Evolutionary conservation across 2,113 vertebrate species (phyloP).

Genomic region (Toxotes jaculatrix): DNA sequence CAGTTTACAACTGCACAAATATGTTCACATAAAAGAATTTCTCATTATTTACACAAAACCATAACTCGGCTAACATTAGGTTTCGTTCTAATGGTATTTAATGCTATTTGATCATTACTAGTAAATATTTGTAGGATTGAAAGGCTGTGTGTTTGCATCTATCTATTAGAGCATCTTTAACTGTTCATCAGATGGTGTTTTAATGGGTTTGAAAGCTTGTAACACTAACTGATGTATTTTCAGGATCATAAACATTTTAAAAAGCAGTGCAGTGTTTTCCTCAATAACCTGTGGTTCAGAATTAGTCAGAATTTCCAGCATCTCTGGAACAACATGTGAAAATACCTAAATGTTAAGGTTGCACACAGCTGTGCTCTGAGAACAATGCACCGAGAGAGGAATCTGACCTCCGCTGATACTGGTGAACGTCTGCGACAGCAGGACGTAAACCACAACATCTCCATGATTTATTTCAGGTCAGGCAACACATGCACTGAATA

Average conservation of each 20-base stretch:
- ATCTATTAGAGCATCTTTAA: slow-evolving; percentile 4
- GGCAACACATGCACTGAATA: not conserved
- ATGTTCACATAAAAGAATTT: too few species aligned
- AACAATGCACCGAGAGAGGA: slow-evolving; percentile 26
- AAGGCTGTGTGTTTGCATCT: too few species aligned
- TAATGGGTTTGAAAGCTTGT: not conserved
- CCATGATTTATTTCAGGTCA: slow-evolving; percentile 37
- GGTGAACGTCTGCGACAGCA: not conserved
- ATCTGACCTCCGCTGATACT: slow-evolving; percentile 30
- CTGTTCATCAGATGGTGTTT: slow-evolving; percentile 26
- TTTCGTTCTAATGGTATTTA: too few species aligned
- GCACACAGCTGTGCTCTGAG: slow-evolving; percentile 29
- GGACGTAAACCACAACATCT: slow-evolving; percentile 26
- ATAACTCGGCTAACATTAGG: too few species aligned
- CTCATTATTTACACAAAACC: too few species aligned
- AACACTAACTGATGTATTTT: not conserved
- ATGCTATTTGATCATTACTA: too few species aligned
- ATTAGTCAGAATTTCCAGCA: slow-evolving; percentile 5
- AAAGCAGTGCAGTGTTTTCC: not conserved
- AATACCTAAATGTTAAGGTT: slow-evolving; percentile 8
- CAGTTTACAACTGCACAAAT: too few species aligned
- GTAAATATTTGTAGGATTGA: too few species aligned
- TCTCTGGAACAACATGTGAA: not conserved
- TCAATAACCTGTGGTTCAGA: not conserved
- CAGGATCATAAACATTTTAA: not conserved